Conservation (phyloP, 2,888 invertebrate species). For the Agrotis ipsilon region DNA sequence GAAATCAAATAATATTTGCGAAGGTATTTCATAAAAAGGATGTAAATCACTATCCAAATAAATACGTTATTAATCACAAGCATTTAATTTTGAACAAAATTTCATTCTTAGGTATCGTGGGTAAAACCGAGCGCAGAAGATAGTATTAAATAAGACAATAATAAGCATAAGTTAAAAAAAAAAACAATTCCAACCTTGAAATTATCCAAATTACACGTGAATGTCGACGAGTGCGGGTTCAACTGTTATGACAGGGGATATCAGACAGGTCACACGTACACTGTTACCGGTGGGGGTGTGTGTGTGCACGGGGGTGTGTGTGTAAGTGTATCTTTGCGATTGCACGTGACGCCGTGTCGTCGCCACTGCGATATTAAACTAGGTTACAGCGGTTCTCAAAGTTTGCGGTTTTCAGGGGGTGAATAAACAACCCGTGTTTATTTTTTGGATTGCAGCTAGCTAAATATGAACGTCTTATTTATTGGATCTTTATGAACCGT, state of each 20-base stretch:
- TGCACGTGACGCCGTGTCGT: conserved; percentile 87
- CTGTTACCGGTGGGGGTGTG: conserved; percentile 42
- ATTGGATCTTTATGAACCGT: too few relatives aligned
- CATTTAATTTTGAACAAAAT: too few relatives aligned
- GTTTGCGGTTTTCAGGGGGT: conserved; percentile 11
- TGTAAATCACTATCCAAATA: too few relatives aligned
- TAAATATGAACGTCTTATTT: background rate
- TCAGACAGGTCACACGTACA: conserved; percentile 74
- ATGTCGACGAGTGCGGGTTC: conserved; percentile 43
- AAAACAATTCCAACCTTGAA: conserved; percentile 29
- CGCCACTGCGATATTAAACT: conserved; percentile 87
- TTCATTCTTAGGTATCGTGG: too few relatives aligned
- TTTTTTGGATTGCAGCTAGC: background rate
- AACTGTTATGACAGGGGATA: conserved; percentile 59
- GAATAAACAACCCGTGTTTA: background rate
- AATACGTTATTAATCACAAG: too few relatives aligned
- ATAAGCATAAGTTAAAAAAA: background rate
- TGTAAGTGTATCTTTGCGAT: conserved; percentile 82
- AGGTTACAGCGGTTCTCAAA: conserved; percentile 72
- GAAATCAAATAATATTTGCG: too few relatives aligned
- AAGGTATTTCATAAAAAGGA: too few relatives aligned
- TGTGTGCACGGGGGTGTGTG: conserved; percentile 63
- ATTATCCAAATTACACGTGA: conserved; percentile 36
- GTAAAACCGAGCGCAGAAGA: too few relatives aligned
- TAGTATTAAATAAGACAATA: background rate